Percentiles rank a stretch among this genome's conserved stretches.
Conservation (phyloP, 2,113 vertebrate species). For the Egretta garzetta region DNA sequence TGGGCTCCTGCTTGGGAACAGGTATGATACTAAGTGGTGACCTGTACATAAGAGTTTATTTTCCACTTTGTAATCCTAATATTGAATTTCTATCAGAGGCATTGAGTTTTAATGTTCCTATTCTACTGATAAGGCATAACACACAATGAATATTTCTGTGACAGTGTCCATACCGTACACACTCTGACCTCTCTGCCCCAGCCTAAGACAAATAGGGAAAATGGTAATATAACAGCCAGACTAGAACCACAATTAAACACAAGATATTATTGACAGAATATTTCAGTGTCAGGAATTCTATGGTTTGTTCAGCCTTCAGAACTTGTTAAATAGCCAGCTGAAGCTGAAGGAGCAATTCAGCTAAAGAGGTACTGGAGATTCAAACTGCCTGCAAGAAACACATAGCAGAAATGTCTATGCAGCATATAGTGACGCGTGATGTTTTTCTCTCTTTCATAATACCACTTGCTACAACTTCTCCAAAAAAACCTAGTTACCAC, state of each 20-base stretch:
- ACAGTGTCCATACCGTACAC: neutral
- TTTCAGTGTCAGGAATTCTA: neutral
- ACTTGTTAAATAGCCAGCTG: neutral
- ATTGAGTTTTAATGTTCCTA: neutral
- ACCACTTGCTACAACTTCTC: neutral
- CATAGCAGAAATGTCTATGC: neutral
- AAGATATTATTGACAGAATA: neutral
- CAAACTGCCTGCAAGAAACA: neutral
- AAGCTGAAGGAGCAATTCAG: neutral
- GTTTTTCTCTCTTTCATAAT: neutral
- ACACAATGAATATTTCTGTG: neutral
- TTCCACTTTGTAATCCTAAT: neutral
- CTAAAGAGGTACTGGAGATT: neutral
- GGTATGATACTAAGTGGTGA: neutral
- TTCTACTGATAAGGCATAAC: neutral
- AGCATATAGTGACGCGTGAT: neutral
- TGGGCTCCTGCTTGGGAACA: neutral
- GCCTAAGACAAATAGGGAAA: neutral
- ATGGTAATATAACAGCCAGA: neutral
- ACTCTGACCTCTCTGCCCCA: neutral
- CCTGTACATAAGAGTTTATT: neutral
- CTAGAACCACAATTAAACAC: neutral
- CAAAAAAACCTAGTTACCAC: neutral
- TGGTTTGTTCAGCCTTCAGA: neutral
- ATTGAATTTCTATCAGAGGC: neutral